Evolutionary conservation across 2,113 vertebrate genomes (phyloP), one percentile per base, ranked within the genome.

Genomic region (Periophthalmodon schlosseri): DNA sequence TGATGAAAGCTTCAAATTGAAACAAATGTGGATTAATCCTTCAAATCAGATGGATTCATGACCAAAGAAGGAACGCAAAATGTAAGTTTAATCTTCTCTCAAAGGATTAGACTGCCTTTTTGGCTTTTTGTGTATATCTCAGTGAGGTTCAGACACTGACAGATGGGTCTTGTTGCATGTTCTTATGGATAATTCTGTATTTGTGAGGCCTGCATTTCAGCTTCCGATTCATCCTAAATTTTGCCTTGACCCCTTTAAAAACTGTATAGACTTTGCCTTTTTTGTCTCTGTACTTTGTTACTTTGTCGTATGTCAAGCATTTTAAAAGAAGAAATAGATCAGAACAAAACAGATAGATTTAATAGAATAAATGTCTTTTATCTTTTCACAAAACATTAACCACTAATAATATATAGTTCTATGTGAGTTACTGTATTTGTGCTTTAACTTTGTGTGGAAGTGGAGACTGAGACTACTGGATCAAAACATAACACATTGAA

Each of bases 21-120:
- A 75, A 76, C 74, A 74, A 81, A 86, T 84, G 81, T 85, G 91
- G 89, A 92, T 83, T 90, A 91, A 82, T 86, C 49, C 54, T 69
- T 0, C 11, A 39, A 65, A 84, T 86, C 84, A 83, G 81, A 89
- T 87, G 77, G 71, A 81, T 81, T 86, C 76, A n/a, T 24, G 79
- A 75, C 47, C 52, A 77, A 44, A 80, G 68, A 77, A 39, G 72
- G 85, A 67, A 54, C 75, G 80, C 9, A 13, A n/a, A 73, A 86
- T 78, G 91, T 91, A 91, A 92, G 89, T 88, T 52, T 54, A 74
- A 82, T 69, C n/a, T 7, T 34, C 16, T 65, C 60, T 24, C 23
- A 23, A 13, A 1, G 28, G 56, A 54, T 54, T 54, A n/a, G 52
- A 9, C 4, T 60, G 57, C 23, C 57, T 28, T 60, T 60, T 20